Conservation (phyloP, 23 tunicate genomes). For the Diplosoma virens region DNA sequence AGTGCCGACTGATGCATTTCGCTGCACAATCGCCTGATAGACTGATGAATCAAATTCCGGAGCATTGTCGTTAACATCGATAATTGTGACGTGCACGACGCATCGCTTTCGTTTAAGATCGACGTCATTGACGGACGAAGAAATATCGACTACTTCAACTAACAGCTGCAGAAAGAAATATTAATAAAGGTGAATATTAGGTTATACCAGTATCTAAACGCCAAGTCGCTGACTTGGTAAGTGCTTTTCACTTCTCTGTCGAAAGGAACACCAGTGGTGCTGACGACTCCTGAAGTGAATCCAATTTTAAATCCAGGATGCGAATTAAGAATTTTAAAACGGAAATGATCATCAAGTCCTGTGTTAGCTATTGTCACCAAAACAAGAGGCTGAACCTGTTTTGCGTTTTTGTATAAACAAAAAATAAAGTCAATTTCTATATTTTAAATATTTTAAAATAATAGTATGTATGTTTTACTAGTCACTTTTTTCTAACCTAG, state of each 20-base stretch:
- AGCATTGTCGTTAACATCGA: constrained; percentile 65
- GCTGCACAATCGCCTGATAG: constrained; percentile 44
- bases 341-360: constrained; percentile 29
- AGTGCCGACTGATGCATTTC: constrained; percentile 18
- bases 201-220: background rate
- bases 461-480: too few species aligned
- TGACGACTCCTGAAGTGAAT: constrained; percentile 42
- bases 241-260: constrained; percentile 34
- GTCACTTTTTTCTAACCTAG: too few species aligned
- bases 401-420: too few species aligned
- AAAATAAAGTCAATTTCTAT: too few species aligned
- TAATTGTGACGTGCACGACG: constrained; percentile 32
- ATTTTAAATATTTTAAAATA: too few species aligned
- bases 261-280: constrained; percentile 37
- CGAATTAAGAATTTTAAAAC: constrained; percentile 38
- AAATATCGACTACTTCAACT: constrained; percentile 37
- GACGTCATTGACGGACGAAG: background rate
- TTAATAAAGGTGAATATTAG: background rate
- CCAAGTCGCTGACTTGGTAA: background rate
- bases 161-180: constrained; percentile 22
- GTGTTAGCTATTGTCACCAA: constrained; percentile 1
- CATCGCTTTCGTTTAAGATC: constrained; percentile 17
- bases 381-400: background rate
- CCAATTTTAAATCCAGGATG: constrained; percentile 38
- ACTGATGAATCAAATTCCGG: constrained; percentile 41